Evolutionary conservation across 2,888 invertebrate species (phyloP), one percentile per base, ranked within the genome.

Genomic region (Tineola bisselliella): DNA sequence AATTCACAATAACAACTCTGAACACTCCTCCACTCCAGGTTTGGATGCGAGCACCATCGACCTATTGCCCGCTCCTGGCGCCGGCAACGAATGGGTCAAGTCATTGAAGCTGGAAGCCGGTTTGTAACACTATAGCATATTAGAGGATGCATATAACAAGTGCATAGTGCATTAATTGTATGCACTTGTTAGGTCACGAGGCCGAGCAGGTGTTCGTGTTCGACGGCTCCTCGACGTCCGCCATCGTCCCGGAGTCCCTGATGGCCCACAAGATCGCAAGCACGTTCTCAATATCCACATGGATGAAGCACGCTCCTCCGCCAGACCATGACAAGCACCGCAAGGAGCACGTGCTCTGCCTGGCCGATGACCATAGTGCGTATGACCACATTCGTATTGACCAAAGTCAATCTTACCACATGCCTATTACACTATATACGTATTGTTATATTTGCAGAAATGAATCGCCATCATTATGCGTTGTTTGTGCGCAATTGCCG

Each of bases 401-500:
- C n/a, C n/a, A n/a, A n/a, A n/a, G n/a, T n/a, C n/a, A n/a, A n/a
- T n/a, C n/a, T n/a, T n/a, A n/a, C n/a, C n/a, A n/a, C n/a, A n/a
- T n/a, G n/a, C n/a, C n/a, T n/a, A n/a, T n/a, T n/a, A n/a, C n/a
- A n/a, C n/a, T n/a, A n/a, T n/a, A n/a, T n/a, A n/a, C n/a, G n/a
- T n/a, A n/a, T n/a, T n/a, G n/a, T n/a, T n/a, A 25, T 30, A 12
- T 52, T 79, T 83, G 0, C 87, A 97, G 97, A 96, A 87, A 98
- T 98, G 97, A 99, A 98, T 88, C 93, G 99, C 3, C 99, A 99
- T 84, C 99, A 99, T 87, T 98, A 98, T 88, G 96, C 98, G 0
- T 86, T 98, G 68, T 99, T 98, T 88, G 93, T 99, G 1, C 92
- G 99, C 67, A 99, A 99, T 88, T 99, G 99, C 77, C 94, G 98